Evolutionary conservation across 2,888 invertebrate species (phyloP), one percentile per base, ranked within the genome.

Genomic region (Trachelus tabidus): DNA sequence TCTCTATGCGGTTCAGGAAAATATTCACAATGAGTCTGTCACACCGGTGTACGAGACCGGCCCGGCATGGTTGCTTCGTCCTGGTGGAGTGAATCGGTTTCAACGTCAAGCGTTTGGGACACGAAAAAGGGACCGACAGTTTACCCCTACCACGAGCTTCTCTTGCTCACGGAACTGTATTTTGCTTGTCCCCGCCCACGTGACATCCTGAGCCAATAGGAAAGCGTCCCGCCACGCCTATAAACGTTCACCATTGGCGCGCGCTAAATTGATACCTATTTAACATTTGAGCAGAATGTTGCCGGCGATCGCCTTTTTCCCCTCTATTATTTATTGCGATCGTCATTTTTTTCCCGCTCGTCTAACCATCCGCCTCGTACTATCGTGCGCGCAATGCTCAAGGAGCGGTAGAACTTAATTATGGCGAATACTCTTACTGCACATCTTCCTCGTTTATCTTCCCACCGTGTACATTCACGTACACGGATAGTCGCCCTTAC

Each of bases 281-380:
- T 90, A 91, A 89, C 90, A 89, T 90, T 91, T 88, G 89, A 89
- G 89, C 87, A 87, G 89, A 90, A 89, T 88, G 90, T 89, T 88
- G 88, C 89, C 87, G 88, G 88, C 88, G 90, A 90, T 91, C 90
- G 88, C 85, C 88, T 89, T 88, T 88, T 89, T 88, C 87, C 82
- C 85, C 85, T 89, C 82, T 89, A 89, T 89, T 89, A 89, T 89
- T 89, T 89, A 89, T 88, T 86, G 86, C 86, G 76, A 79, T 79
- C 79, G 68, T 79, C 76, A 76, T 79, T 79, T 69, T 76, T 77
- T 78, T 73, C 77, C 33, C 81, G 82, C 79, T 79, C 81, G 69
- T 68, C 79, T 76, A 74, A 75, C 79, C 79, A 73, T 76, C 81
- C 79, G 78, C 80, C 80, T 68, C 77, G 76, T 79, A 79, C 77